phyloP scores from a whole-genome alignment of 30 jellyfish, hydroid and myxozoan genomes.

The Haliclystus octoradiatus region DNA sequence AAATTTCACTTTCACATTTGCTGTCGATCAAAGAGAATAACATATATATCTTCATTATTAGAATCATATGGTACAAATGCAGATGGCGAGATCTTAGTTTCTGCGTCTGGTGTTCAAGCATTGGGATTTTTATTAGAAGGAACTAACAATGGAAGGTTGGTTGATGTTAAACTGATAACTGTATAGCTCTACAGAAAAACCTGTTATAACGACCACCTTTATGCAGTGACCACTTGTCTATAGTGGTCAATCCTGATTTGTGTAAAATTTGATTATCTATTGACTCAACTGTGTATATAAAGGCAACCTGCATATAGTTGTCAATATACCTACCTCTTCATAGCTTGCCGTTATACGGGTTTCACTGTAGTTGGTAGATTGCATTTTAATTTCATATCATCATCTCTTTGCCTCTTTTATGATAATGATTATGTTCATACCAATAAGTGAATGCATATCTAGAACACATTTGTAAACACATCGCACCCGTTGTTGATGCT shows the following conservation, averaged over 20 bases:
- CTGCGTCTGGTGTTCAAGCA: slow-evolving; percentile 39
- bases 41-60: no score
- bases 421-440: neutral
- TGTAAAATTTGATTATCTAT: neutral
- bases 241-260: neutral
- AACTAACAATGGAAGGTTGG: slow-evolving; percentile 65
- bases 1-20: no score
- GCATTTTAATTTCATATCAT: neutral
- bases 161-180: neutral
- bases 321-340: neutral
- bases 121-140: slow-evolving; percentile 62
- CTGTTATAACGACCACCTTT: neutral
- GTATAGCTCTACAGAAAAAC: neutral
- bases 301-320: neutral
- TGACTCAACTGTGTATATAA: neutral
- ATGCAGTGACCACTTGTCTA: neutral
- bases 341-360: neutral
- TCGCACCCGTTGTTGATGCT: no score
- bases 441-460: no score
- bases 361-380: neutral
- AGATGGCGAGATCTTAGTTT: slow-evolving; percentile 43
- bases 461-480: no score
- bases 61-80: slow-evolving; percentile 60
- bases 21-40: no score
- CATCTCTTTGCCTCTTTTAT: neutral